Evolutionary conservation across 2,113 vertebrate genomes (phyloP).

Genomic region (Saccopteryx bilineata): DNA sequence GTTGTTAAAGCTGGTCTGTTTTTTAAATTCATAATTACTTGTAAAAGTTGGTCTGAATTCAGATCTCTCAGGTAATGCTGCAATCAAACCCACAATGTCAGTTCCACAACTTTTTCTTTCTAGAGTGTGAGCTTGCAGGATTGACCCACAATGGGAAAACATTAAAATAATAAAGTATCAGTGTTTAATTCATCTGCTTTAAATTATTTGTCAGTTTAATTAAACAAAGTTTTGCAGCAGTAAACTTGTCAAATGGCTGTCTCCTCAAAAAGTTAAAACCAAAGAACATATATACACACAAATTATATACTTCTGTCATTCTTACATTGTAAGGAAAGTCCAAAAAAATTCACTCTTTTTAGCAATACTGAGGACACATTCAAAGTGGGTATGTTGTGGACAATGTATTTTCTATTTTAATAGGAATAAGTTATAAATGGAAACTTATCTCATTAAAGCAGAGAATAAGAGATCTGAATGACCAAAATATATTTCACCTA

Average conservation of each 20-base stretch:
- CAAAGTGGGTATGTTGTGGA: background rate
- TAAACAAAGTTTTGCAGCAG: background rate
- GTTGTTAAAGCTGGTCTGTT: conserved; percentile 74
- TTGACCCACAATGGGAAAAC: conserved; percentile 1
- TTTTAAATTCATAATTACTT: conserved; percentile 72
- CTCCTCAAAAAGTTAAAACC: conserved; percentile 76
- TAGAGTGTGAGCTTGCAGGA: background rate
- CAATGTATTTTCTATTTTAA: background rate
- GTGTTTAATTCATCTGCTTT: background rate
- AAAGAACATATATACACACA: background rate
- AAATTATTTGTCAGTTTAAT: background rate
- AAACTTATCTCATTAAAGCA: conserved; percentile 23
- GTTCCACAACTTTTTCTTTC: background rate
- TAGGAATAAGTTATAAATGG: background rate
- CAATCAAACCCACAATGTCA: background rate
- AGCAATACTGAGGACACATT: conserved; percentile 62
- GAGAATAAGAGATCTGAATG: background rate
- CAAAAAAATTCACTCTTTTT: conserved; percentile 68
- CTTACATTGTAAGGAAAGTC: conserved; percentile 35
- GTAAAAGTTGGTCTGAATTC: conserved; percentile 77
- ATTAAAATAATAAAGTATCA: background rate
- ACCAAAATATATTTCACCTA: background rate
- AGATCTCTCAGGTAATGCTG: conserved; percentile 64
- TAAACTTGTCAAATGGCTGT: conserved; percentile 66
- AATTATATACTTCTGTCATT: conserved; percentile 50